These are phyloP conservation scores for Nyctibius bracteatus DNA, from an alignment of 2,113 vertebrate species.

Conservation along the genomic window DNA sequence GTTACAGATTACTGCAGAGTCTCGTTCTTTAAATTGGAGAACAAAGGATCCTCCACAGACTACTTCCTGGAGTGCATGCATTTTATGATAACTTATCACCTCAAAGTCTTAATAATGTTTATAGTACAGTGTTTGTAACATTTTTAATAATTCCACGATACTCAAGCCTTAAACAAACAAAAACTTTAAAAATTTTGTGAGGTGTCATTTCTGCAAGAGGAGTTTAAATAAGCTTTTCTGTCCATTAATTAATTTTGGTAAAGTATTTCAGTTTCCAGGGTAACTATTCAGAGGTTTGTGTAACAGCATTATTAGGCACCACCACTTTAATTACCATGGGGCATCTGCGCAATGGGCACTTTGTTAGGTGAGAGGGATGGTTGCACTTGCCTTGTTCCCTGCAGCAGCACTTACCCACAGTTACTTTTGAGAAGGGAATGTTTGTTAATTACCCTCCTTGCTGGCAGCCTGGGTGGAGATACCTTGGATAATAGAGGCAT, in stretches of 20 bases:
- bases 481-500: not conserved
- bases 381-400: not conserved
- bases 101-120: not conserved
- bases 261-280: not conserved
- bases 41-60: not conserved
- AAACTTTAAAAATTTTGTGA: not conserved
- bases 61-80: not conserved
- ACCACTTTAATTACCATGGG: not conserved
- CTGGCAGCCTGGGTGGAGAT: not conserved
- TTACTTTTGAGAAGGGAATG: not conserved
- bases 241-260: not conserved
- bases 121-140: not conserved
- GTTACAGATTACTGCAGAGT: not conserved
- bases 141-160: not conserved
- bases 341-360: not conserved
- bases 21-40: accelerated
- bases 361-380: not conserved
- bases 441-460: not conserved
- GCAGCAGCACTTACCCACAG: not conserved
- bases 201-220: not conserved
- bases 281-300: not conserved
- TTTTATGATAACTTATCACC: not conserved
- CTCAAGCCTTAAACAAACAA: not conserved
- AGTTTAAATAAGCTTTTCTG: not conserved
- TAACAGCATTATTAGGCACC: not conserved